phyloP scores from a whole-genome alignment of 1,140 invertebrate genomes.

The Tribolium madens region DNA sequence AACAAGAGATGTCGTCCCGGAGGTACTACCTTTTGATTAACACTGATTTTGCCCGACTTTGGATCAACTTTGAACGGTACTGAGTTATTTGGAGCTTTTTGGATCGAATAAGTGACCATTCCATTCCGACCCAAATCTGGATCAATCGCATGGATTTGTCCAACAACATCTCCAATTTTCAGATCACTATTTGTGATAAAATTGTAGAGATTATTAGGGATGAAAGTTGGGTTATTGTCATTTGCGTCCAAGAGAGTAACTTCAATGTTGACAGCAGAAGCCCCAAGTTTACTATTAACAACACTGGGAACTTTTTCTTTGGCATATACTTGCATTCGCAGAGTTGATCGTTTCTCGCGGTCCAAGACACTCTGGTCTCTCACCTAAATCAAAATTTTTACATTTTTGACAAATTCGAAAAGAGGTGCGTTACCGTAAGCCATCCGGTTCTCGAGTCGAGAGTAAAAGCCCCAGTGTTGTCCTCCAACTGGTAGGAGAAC shows the following conservation, averaged over 20 bases:
- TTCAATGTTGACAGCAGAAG: constrained; percentile 80
- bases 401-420: not conserved
- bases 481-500: constrained; percentile 83
- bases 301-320: constrained; percentile 79
- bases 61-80: constrained; percentile 79
- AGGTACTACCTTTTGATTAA: constrained; percentile 75
- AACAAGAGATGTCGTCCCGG: constrained; percentile 82
- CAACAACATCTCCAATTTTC: constrained; percentile 76
- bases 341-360: constrained; percentile 77
- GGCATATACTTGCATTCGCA: constrained; percentile 81
- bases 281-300: constrained; percentile 66
- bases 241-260: constrained; percentile 85
- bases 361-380: constrained; percentile 78
- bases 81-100: constrained; percentile 76
- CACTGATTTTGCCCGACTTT: constrained; percentile 77
- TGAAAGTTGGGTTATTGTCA: constrained; percentile 87
- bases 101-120: constrained; percentile 80
- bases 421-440: constrained; percentile 78
- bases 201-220: constrained; percentile 84
- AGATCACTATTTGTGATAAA: constrained; percentile 78
- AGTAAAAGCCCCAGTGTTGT: constrained; percentile 80
- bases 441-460: constrained; percentile 85
- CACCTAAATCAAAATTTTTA: constrained; percentile 62
- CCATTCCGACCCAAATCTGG: constrained; percentile 85
- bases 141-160: constrained; percentile 83